Percentiles rank a stretch among this genome's conserved stretches.
Evolutionary conservation across 2,113 vertebrate genomes (phyloP).

Genomic region (Ia io): DNA sequence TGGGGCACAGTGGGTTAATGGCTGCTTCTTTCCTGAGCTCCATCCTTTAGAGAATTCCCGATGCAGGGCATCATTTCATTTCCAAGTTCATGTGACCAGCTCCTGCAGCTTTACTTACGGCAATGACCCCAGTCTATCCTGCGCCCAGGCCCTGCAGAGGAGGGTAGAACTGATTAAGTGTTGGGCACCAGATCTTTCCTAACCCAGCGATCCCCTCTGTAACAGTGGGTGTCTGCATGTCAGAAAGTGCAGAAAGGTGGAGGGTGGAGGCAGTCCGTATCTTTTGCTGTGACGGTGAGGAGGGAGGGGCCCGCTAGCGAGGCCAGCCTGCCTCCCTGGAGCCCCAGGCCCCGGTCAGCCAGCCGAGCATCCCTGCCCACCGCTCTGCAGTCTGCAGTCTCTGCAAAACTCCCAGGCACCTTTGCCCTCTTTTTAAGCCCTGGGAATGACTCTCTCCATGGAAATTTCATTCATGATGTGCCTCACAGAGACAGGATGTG

Average conservation of each 20-base stretch:
- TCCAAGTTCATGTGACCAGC: neutral
- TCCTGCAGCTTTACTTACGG: neutral
- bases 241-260: too few relatives aligned
- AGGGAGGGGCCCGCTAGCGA: neutral
- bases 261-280: neutral
- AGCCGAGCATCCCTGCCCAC: neutral
- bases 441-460: neutral
- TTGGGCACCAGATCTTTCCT: neutral
- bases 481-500: slow-evolving; percentile 57
- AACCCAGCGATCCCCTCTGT: neutral
- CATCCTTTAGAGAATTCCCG: neutral
- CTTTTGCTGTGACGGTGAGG: neutral
- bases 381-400: neutral
- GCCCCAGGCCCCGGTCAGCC: neutral
- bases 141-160: neutral
- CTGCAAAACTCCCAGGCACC: neutral
- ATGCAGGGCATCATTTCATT: neutral
- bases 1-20: fast-evolving
- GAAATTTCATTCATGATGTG: slow-evolving; percentile 15
- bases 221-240: too few relatives aligned
- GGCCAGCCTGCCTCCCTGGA: neutral
- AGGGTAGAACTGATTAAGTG: neutral
- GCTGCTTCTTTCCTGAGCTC: neutral
- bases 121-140: neutral
- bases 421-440: slow-evolving; percentile 57